Percentiles rank a stretch among this genome's conserved stretches.
These are phyloP conservation scores for Meleagris gallopavo DNA, from an alignment of 2,113 vertebrate species.

Conservation along the genomic window DNA sequence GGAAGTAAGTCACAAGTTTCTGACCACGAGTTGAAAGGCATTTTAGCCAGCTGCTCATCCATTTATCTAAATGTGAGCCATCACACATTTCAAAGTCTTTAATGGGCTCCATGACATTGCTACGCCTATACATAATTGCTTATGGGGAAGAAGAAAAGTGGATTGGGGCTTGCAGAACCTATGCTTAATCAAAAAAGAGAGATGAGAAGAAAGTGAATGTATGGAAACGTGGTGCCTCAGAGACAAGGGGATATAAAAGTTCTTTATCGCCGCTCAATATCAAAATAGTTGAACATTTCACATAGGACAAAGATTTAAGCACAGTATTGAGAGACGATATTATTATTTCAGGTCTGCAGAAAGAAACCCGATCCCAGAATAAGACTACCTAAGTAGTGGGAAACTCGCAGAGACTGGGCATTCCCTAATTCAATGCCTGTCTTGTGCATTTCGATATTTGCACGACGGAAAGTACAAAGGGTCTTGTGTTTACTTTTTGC, in stretches of 20 bases:
- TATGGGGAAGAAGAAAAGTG: background rate
- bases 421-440: background rate
- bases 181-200: background rate
- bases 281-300: background rate
- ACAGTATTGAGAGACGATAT: background rate
- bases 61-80: slow-evolving; percentile 16
- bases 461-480: background rate
- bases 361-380: background rate
- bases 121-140: background rate
- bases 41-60: background rate
- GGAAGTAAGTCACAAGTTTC: slow-evolving; percentile 69
- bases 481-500: background rate
- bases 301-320: background rate
- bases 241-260: background rate
- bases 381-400: background rate
- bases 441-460: background rate
- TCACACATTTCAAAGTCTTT: slow-evolving; percentile 7
- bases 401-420: background rate
- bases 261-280: background rate
- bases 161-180: background rate
- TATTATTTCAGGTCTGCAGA: background rate
- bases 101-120: slow-evolving; percentile 3
- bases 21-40: slow-evolving; percentile 20
- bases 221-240: background rate
- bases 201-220: background rate